A percentile compares a stretch with the other conserved stretches of the same genome.
Conservation (phyloP, 1,140 invertebrate genomes). For the Drosophila teissieri region DNA sequence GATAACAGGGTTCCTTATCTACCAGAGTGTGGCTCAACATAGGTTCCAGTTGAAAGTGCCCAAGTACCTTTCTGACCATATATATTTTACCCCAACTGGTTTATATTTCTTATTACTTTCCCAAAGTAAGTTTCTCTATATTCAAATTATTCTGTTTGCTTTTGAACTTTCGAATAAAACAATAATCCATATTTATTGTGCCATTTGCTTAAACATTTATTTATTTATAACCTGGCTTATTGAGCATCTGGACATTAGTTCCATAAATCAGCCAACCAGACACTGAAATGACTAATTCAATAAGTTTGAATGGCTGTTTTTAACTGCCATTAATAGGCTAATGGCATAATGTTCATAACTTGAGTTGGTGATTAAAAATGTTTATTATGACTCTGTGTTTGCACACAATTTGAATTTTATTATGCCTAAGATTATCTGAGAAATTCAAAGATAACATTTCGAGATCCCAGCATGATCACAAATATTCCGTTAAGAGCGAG, state of each 20-base stretch:
- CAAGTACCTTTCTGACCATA: no score
- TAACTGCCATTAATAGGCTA: slow-evolving; percentile 29
- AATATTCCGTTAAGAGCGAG: slow-evolving; percentile 1
- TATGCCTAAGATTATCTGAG: slow-evolving; percentile 19
- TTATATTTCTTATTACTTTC: no score
- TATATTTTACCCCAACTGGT: not conserved
- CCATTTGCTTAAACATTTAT: slow-evolving; percentile 7
- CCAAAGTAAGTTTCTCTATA: no score
- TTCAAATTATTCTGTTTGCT: no score
- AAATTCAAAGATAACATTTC: slow-evolving; percentile 6
- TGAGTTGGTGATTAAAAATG: slow-evolving; percentile 29
- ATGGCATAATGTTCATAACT: slow-evolving; percentile 24
- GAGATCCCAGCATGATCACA: slow-evolving; percentile 2
- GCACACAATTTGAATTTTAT: slow-evolving; percentile 35
- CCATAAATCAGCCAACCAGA: slow-evolving; percentile 25
- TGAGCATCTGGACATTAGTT: slow-evolving; percentile 16
- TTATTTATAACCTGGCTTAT: slow-evolving; percentile 1
- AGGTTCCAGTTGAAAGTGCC: no score
- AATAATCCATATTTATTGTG: slow-evolving; percentile 2
- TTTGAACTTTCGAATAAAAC: not conserved
- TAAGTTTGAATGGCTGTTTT: slow-evolving; percentile 25
- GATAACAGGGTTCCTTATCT: not conserved
- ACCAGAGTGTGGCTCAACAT: not conserved
- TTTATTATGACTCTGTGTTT: slow-evolving; percentile 30
- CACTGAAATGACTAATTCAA: slow-evolving; percentile 22